phyloP scores from a whole-genome alignment of 2,113 vertebrate species.

The Hippocampus abdominalis region DNA sequence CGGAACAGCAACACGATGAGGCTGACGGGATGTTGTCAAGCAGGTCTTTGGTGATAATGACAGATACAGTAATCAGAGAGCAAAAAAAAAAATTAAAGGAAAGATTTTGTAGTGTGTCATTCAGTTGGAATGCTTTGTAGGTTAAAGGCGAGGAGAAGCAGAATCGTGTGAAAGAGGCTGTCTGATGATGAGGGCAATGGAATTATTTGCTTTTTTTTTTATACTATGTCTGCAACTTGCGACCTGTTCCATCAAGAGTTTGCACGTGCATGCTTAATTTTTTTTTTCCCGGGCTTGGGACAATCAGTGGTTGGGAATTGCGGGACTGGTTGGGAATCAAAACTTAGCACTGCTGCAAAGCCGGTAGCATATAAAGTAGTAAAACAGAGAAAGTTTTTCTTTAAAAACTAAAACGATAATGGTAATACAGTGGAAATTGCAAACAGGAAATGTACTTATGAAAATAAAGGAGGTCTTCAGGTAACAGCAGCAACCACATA shows the following conservation, averaged over 20 bases:
- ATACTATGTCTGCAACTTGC: background rate
- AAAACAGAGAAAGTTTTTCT: too few species aligned
- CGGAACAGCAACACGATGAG: slow-evolving; percentile 43
- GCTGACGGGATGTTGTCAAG: slow-evolving; percentile 27
- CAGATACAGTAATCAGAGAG: background rate
- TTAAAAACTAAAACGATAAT: too few species aligned
- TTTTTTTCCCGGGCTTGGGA: too few species aligned
- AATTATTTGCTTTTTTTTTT: background rate
- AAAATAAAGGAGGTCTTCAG: too few species aligned
- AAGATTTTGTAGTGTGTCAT: slow-evolving; percentile 17
- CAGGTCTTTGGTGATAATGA: slow-evolving; percentile 9
- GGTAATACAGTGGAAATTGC: too few species aligned
- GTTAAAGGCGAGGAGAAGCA: background rate
- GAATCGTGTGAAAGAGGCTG: background rate
- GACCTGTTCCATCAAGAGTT: background rate
- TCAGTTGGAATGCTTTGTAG: slow-evolving; percentile 10
- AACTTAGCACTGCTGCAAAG: too few species aligned
- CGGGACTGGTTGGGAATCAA: too few species aligned
- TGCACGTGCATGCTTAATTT: too few species aligned
- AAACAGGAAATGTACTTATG: too few species aligned
- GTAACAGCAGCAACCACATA: too few species aligned
- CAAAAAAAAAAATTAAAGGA: slow-evolving; percentile 13
- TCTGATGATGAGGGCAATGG: background rate
- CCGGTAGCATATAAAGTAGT: too few species aligned
- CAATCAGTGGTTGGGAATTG: too few species aligned